These are phyloP conservation scores for Ursus arctos DNA, from an alignment of 2,113 vertebrate genomes.

Conservation along the genomic window DNA sequence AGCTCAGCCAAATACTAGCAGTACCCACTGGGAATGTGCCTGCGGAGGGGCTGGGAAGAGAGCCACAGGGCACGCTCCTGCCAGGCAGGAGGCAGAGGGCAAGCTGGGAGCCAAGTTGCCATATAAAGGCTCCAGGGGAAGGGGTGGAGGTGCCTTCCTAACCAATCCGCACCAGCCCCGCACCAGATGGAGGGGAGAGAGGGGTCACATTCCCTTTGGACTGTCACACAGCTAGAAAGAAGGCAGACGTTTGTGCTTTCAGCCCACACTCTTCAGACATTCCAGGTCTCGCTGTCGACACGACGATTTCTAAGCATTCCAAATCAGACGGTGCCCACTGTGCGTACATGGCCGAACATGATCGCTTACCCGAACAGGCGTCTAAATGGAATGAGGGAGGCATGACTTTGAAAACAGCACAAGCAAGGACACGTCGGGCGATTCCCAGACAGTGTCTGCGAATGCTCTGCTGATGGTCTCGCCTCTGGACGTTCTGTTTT, in stretches of 20 bases:
- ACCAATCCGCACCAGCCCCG: not conserved
- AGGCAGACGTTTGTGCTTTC: not conserved
- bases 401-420: not conserved
- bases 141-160: conserved; percentile 13
- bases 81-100: conserved; percentile 53
- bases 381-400: not conserved
- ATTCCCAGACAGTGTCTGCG: not conserved
- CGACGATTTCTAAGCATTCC: not conserved
- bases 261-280: not conserved
- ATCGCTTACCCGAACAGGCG: not conserved
- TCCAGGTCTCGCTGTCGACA: not conserved
- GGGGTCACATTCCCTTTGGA: not conserved
- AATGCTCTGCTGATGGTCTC: not conserved
- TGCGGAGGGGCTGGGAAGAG: conserved; percentile 59
- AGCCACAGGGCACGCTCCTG: conserved; percentile 47
- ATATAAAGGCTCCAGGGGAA: conserved; percentile 25
- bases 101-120: not conserved
- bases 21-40: conserved; percentile 70
- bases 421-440: not conserved
- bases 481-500: not conserved
- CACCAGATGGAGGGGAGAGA: not conserved
- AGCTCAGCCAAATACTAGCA: conserved; percentile 39
- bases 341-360: not conserved
- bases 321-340: not conserved
- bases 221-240: not conserved